A percentile compares a stretch with the other conserved stretches of the same genome.
Evolutionary conservation across 1,140 invertebrate genomes (phyloP).

Genomic region (Armadillidium nasatum): DNA sequence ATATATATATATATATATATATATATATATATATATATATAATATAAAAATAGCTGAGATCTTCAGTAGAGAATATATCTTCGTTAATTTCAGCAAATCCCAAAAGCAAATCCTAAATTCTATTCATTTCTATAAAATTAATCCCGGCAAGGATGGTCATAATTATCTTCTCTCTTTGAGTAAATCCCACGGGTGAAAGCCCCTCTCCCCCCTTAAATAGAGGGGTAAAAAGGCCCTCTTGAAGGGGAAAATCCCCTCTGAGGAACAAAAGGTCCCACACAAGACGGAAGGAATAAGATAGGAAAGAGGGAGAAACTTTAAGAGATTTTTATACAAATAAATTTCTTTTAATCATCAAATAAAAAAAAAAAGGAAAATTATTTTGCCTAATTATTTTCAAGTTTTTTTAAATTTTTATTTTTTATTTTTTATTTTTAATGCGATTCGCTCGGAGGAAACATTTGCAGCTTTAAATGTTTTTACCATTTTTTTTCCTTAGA

Average conservation of each 20-base stretch:
- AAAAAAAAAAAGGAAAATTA: too few relatives aligned
- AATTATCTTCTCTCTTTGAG: constrained; percentile 10
- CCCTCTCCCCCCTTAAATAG: background rate
- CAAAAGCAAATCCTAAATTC: constrained; percentile 13
- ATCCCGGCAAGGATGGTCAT: constrained; percentile 8
- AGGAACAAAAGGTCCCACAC: background rate
- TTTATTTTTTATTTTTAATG: too few relatives aligned
- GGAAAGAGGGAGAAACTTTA: constrained; percentile 3
- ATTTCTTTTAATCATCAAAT: background rate
- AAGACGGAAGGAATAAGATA: constrained; percentile 12
- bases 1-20: constrained; percentile 14
- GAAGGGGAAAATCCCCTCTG: background rate
- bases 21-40: constrained; percentile 8
- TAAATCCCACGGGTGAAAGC: constrained; percentile 3
- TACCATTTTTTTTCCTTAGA: too few relatives aligned
- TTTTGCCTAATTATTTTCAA: too few relatives aligned
- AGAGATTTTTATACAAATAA: constrained; percentile 9
- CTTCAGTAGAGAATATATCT: constrained; percentile 5
- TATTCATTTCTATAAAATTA: constrained; percentile 10
- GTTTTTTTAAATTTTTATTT: too few relatives aligned
- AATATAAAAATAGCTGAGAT: background rate
- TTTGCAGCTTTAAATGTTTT: too few relatives aligned
- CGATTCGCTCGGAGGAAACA: too few relatives aligned
- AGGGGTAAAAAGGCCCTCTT: background rate
- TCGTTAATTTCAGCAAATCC: constrained; percentile 10